A percentile compares a stretch with the other conserved stretches of the same genome.
Evolutionary conservation across 2,797 vertebrate genomes (phyloP).

Genomic region (Sebastes minor): DNA sequence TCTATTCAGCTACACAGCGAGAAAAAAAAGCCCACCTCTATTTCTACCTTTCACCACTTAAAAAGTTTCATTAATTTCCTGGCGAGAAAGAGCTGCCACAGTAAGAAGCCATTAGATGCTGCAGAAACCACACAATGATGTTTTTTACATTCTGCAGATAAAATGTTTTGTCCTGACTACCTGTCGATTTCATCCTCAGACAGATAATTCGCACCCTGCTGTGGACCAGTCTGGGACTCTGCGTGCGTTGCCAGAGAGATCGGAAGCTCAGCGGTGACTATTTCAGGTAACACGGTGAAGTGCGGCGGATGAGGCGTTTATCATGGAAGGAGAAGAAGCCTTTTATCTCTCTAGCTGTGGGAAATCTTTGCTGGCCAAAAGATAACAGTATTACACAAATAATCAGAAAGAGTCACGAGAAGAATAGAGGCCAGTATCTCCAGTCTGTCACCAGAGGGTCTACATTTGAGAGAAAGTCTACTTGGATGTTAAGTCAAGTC

Average conservation of each 20-base stretch:
- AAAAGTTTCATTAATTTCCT: neutral
- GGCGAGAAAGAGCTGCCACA: neutral
- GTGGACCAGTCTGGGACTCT: neutral
- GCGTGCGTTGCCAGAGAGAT: neutral
- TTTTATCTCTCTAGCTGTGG: conserved; percentile 11
- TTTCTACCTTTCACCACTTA: neutral
- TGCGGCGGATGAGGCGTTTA: neutral
- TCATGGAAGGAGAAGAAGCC: neutral
- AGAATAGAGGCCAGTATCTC: neutral
- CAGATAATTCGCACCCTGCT: neutral
- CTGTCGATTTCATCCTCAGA: neutral
- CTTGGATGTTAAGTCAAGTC: neutral
- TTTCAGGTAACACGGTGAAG: conserved; percentile 4
- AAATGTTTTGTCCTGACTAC: neutral
- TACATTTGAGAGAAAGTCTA: neutral
- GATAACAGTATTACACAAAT: neutral
- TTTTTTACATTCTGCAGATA: neutral
- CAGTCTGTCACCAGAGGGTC: neutral
- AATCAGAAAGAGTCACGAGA: neutral
- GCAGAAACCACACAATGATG: neutral
- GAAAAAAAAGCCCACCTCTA: neutral
- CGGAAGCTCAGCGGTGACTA: neutral
- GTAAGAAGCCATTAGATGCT: neutral
- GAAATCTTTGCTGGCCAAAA: neutral
- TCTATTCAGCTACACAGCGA: neutral